Evolutionary conservation across 2,888 invertebrate genomes (phyloP).

Genomic region (Sinohyriopsis cumingii): DNA sequence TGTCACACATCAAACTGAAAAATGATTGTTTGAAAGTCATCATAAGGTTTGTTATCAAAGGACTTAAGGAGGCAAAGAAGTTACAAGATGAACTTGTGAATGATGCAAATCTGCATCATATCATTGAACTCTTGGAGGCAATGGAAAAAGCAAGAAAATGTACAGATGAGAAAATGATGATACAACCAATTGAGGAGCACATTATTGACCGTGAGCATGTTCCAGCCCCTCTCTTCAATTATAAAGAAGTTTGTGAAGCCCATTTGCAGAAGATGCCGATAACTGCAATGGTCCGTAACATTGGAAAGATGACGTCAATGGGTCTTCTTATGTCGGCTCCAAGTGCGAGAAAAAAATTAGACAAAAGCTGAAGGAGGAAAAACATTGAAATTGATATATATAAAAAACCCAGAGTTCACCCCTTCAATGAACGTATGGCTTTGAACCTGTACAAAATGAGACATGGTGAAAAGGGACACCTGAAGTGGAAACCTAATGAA

Average conservation of each 20-base stretch:
- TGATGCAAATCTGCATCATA: slow-evolving; percentile 22
- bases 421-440: slow-evolving; percentile 68
- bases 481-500: slow-evolving; percentile 60
- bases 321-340: slow-evolving; percentile 36
- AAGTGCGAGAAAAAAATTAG: slow-evolving; percentile 39
- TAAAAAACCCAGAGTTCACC: slow-evolving; percentile 67
- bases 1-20: slow-evolving; percentile 50
- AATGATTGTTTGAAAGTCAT: slow-evolving; percentile 39
- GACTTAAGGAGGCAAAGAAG: slow-evolving; percentile 48
- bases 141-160: slow-evolving; percentile 57
- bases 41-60: slow-evolving; percentile 49
- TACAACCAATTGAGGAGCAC: slow-evolving; percentile 66
- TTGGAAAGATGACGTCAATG: slow-evolving; percentile 55
- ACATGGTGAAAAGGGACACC: slow-evolving; percentile 64
- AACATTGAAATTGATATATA: slow-evolving; percentile 18
- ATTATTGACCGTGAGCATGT: slow-evolving; percentile 80
- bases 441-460: slow-evolving; percentile 63
- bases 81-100: slow-evolving; percentile 19
- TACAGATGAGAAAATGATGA: slow-evolving; percentile 43
- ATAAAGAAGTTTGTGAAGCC: slow-evolving; percentile 76
- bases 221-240: slow-evolving; percentile 80
- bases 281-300: slow-evolving; percentile 71
- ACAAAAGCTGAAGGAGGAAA: slow-evolving; percentile 52
- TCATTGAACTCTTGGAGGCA: slow-evolving; percentile 56
- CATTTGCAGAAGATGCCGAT: slow-evolving; percentile 70